Percentiles rank a stretch among this genome's conserved stretches.
These are phyloP conservation scores for Acronicta leporina DNA, from an alignment of 2,888 invertebrate genomes.

Conservation along the genomic window DNA sequence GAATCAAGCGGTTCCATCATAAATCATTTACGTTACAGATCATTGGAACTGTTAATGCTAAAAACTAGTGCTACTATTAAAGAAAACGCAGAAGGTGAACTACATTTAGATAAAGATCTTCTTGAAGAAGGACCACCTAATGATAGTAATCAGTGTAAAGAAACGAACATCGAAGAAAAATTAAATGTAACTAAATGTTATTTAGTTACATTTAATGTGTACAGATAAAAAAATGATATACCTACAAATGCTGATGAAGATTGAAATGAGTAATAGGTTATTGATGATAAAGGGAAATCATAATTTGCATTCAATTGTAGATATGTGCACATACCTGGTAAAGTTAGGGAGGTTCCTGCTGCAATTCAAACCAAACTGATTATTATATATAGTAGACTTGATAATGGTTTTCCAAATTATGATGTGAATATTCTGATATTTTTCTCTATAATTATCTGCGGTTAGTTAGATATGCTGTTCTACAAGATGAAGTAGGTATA, in stretches of 20 bases:
- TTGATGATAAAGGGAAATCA: too few relatives aligned
- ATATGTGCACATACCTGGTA: too few relatives aligned
- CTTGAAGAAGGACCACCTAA: constrained; percentile 29
- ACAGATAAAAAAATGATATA: neutral
- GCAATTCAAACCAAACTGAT: too few relatives aligned
- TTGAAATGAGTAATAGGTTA: too few relatives aligned
- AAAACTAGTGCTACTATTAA: constrained; percentile 1
- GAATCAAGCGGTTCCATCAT: constrained; percentile 9
- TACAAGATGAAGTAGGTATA: too few relatives aligned
- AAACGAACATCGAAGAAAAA: constrained; percentile 14
- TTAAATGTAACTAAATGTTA: constrained; percentile 33
- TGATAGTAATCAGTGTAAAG: constrained; percentile 41
- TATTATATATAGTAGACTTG: too few relatives aligned
- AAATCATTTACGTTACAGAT: constrained; percentile 15
- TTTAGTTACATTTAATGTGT: constrained; percentile 15
- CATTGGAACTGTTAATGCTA: constrained; percentile 2
- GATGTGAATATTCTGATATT: too few relatives aligned
- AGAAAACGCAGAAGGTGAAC: constrained; percentile 8
- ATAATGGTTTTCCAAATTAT: too few relatives aligned
- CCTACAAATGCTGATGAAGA: neutral
- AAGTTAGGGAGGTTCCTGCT: too few relatives aligned
- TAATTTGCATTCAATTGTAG: too few relatives aligned
- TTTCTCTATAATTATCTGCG: too few relatives aligned
- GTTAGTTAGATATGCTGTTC: too few relatives aligned
- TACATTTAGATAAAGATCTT: constrained; percentile 25